phyloP scores from a whole-genome alignment of 1,140 invertebrate genomes.

The Pogonomyrmex barbatus region DNA sequence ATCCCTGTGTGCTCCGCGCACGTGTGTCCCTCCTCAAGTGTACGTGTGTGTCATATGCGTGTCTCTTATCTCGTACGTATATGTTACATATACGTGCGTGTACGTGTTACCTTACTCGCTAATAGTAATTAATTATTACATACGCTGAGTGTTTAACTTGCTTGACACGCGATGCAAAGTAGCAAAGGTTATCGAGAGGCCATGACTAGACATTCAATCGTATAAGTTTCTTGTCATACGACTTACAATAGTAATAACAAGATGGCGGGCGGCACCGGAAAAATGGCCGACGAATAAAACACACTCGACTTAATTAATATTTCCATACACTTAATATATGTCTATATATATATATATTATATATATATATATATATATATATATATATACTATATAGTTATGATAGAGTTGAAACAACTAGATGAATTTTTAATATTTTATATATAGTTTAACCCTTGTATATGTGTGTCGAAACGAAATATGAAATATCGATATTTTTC shows the following conservation, averaged over 20 bases:
- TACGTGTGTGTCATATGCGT: slow-evolving; percentile 33
- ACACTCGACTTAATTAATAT: slow-evolving; percentile 79
- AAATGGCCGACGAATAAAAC: slow-evolving; percentile 84
- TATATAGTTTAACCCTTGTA: no score
- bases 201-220: slow-evolving; percentile 86
- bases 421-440: no score
- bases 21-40: slow-evolving; percentile 24
- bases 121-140: slow-evolving; percentile 64
- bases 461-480: no score
- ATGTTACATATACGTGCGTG: slow-evolving; percentile 37
- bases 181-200: slow-evolving; percentile 84
- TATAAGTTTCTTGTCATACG: slow-evolving; percentile 74
- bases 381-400: no score
- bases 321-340: slow-evolving; percentile 46
- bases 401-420: no score
- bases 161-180: slow-evolving; percentile 76
- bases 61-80: slow-evolving; percentile 35
- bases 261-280: slow-evolving; percentile 83
- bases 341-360: no score
- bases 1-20: slow-evolving; percentile 63
- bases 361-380: no score
- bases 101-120: slow-evolving; percentile 37
- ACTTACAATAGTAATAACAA: slow-evolving; percentile 85
- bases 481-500: no score
- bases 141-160: slow-evolving; percentile 70